These are phyloP conservation scores for Lagopus leucura DNA, from an alignment of 2,113 vertebrate genomes.

Conservation along the genomic window DNA sequence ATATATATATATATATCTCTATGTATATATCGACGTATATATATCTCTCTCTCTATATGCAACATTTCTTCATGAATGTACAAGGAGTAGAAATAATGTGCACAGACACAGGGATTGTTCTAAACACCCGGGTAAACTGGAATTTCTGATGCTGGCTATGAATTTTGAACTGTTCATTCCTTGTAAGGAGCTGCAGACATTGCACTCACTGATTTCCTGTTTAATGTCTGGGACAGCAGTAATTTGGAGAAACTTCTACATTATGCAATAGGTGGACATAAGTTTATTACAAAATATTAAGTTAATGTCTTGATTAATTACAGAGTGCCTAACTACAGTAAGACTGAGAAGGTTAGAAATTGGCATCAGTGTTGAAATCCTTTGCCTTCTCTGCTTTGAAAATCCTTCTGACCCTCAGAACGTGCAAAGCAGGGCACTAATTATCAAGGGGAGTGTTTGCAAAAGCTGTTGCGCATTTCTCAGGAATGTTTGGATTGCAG, in stretches of 20 bases:
- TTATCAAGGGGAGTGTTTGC: neutral
- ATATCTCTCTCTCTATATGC: no score
- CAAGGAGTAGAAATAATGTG: neutral
- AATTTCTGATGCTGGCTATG: neutral
- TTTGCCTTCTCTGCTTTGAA: neutral
- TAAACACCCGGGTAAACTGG: neutral
- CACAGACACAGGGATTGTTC: neutral
- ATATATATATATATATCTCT: no score
- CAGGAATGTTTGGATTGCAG: slow-evolving; percentile 4
- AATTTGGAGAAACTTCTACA: accelerated
- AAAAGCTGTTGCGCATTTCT: neutral
- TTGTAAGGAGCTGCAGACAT: neutral
- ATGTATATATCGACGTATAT: no score
- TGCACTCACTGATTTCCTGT: neutral
- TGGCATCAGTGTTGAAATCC: neutral
- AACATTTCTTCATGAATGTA: neutral
- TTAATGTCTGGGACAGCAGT: neutral
- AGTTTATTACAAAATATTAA: neutral
- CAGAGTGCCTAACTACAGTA: neutral
- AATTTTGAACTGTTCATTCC: neutral
- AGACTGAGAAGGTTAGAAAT: neutral
- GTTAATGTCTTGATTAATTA: neutral
- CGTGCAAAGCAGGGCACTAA: neutral
- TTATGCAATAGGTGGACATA: neutral
- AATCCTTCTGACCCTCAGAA: neutral